These are phyloP conservation scores for Napeogenes inachia DNA, from an alignment of 2,888 invertebrate genomes.

Conservation along the genomic window DNA sequence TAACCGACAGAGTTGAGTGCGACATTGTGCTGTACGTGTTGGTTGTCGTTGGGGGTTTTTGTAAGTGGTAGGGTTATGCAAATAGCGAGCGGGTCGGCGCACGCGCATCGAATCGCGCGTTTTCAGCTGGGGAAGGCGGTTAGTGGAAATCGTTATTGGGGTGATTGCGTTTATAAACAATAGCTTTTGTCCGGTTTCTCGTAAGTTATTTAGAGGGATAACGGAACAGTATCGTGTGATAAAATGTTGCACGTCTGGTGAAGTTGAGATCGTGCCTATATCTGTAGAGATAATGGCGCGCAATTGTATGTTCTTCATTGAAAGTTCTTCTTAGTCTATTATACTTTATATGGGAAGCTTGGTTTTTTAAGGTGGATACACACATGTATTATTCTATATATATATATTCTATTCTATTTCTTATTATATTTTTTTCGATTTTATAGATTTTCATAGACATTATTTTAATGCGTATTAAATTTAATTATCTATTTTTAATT, in stretches of 20 bases:
- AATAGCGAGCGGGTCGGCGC: conserved; percentile 63
- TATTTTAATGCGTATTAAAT: no score
- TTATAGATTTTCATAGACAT: no score
- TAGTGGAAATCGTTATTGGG: conserved; percentile 76
- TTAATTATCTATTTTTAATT: no score
- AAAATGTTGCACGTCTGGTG: conserved; percentile 19
- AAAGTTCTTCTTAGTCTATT: conserved; percentile 5
- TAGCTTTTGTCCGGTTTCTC: conserved; percentile 70
- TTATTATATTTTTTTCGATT: no score
- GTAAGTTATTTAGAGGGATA: conserved; percentile 63
- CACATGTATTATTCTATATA: no score
- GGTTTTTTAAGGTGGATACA: no score
- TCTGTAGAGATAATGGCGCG: conserved; percentile 12
- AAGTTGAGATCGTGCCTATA: conserved; percentile 22
- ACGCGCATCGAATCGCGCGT: conserved; percentile 74
- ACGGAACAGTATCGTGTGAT: conserved; percentile 58
- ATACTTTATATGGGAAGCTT: neutral
- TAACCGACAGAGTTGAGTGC: conserved; percentile 57
- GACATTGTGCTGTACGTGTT: conserved; percentile 39
- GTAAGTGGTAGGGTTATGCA: conserved; percentile 54
- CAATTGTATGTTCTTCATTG: conserved; percentile 5
- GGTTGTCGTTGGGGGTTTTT: conserved; percentile 32
- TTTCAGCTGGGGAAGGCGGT: conserved; percentile 65
- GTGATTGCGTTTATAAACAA: conserved; percentile 77
- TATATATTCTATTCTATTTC: no score